phyloP scores from a whole-genome alignment of 2,113 vertebrate genomes.

The Platanista minor region DNA sequence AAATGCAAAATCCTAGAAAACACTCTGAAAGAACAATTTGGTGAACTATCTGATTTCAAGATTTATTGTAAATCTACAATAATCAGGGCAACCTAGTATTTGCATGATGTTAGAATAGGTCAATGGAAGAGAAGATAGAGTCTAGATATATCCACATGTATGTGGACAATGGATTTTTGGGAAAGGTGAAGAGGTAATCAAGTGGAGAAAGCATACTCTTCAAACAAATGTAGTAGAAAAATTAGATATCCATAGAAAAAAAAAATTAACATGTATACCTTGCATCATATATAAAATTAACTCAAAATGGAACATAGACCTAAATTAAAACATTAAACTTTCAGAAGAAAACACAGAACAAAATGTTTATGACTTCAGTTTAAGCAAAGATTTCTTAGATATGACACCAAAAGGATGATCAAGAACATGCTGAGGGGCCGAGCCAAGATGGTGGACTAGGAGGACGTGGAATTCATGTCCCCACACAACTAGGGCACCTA shows the following conservation, averaged over 20 bases:
- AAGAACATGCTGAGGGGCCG: neutral
- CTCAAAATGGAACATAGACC: too few relatives aligned
- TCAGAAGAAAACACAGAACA: neutral
- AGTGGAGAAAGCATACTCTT: neutral
- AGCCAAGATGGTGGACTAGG: too few relatives aligned
- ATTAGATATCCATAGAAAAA: neutral
- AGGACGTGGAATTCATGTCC: accelerated
- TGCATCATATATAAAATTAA: neutral
- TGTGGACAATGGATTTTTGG: neutral
- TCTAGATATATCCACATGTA: neutral
- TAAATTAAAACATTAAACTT: neutral
- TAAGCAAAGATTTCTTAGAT: neutral
- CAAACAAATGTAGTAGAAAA: neutral
- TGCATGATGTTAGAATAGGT: neutral
- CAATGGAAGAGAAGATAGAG: neutral
- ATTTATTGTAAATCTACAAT: neutral
- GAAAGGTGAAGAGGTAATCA: neutral
- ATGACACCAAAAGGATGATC: neutral
- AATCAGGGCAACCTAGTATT: neutral
- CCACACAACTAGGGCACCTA: too few relatives aligned
- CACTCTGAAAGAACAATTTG: neutral
- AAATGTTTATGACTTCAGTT: too few relatives aligned
- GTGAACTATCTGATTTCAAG: neutral
- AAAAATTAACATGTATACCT: neutral
- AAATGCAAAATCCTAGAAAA: neutral